Conservation (phyloP, 2,797 vertebrate genomes). For the Pipistrellus pygmaeus region DNA sequence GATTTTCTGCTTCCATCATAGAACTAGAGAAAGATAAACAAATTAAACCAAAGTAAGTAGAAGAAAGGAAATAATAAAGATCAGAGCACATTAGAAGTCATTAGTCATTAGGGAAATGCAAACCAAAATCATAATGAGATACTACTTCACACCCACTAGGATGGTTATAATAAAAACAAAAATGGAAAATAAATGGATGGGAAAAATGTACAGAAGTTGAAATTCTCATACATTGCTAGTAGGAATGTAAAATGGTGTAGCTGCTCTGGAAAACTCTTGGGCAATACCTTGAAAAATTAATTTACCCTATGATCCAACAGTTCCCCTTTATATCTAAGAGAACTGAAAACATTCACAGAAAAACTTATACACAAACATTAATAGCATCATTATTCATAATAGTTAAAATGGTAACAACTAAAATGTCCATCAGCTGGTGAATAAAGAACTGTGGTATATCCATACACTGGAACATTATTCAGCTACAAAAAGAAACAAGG, state of each 20-base stretch:
- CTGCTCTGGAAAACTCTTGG: not conserved
- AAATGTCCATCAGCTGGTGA: slow-evolving; percentile 27
- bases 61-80: slow-evolving; percentile 56
- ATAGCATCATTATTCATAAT: slow-evolving; percentile 21
- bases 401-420: slow-evolving; percentile 25
- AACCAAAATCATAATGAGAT: slow-evolving; percentile 37
- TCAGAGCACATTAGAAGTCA: slow-evolving; percentile 32
- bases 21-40: slow-evolving; percentile 57
- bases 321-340: not conserved
- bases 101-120: not conserved
- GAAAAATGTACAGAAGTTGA: not conserved
- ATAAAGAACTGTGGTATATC: not conserved
- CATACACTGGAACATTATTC: slow-evolving; percentile 6
- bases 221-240: not conserved
- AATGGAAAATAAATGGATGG: not conserved
- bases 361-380: not conserved
- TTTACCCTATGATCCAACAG: not conserved
- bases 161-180: slow-evolving; percentile 19
- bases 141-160: not conserved
- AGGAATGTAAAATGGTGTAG: not conserved
- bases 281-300: not conserved
- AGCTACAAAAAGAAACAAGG: not conserved
- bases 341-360: not conserved
- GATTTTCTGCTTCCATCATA: slow-evolving; percentile 14
- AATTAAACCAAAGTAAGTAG: slow-evolving; percentile 55